Evolutionary conservation across 1,140 invertebrate species (phyloP), one percentile per base, ranked within the genome.

Genomic region (Drosophila navojoa): DNA sequence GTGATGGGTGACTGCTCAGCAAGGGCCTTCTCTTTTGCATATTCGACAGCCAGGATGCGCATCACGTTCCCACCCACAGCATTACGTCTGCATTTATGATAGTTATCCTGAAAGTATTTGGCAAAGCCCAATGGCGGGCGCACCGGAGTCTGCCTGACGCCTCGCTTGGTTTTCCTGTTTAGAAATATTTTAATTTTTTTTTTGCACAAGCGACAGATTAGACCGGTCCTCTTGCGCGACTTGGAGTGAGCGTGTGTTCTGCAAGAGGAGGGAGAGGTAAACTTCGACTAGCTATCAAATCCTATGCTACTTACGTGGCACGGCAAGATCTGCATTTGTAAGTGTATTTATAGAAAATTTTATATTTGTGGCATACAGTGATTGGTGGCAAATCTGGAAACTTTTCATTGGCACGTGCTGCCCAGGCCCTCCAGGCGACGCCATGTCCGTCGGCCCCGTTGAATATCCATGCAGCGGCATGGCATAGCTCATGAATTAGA

Each of bases 401-500:
- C 50, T 86, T 93, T 27, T 91, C 89, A 74, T 95, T 94, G 3
- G 96, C 95, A 87, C 94, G 95, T 0, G 92, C 92, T 4, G 96
- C 95, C 97, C 97, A 98, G 76, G 93, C 93, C 92, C 95, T 96
- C 97, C 97, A 98, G 54, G 94, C 93, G 0, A 94, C 93, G 11
- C 97, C 97, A 92, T 98, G 97, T 6, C 96, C 96, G 89, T 96
- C 3, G 93, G 94, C 55, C 3, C 93, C 93, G 84, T 97, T 95
- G 11, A 98, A 93, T 3, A 98, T 89, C 96, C 96, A 98, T 0
- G 96, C 94, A 57, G 97, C 97, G 5, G 97, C 97, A 93, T 99
- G 98, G 81, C 97, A 98, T 92, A 98, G 92, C 92, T 98, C 97
- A 92, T 98, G 97, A 47, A 98, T 94, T 11, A 99, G 93, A 1